A percentile compares a stretch with the other conserved stretches of the same genome.
These are phyloP conservation scores for Cyprinodon tularosa DNA, from an alignment of 2,113 vertebrate genomes.

Conservation along the genomic window DNA sequence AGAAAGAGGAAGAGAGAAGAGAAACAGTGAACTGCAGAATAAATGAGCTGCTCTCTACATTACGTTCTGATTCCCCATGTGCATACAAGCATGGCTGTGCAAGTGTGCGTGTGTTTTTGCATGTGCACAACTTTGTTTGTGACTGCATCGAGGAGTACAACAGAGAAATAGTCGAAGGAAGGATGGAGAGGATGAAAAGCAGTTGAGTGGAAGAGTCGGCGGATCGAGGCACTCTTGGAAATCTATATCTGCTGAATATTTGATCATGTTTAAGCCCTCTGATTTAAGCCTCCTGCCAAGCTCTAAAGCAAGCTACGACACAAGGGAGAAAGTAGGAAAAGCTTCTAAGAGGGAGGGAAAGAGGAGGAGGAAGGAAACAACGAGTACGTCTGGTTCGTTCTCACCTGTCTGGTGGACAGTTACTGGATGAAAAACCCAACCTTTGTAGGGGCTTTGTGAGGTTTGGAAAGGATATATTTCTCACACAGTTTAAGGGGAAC, in stretches of 20 bases:
- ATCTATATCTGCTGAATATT: slow-evolving; percentile 80
- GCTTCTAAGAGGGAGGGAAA: slow-evolving; percentile 18
- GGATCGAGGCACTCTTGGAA: slow-evolving; percentile 67
- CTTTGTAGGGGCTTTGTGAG: background rate
- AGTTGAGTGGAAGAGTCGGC: slow-evolving; percentile 51
- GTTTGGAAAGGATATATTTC: background rate
- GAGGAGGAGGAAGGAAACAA: background rate
- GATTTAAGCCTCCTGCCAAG: slow-evolving; percentile 67
- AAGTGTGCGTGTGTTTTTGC: background rate
- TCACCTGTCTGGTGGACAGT: background rate
- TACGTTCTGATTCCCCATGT: slow-evolving; percentile 47
- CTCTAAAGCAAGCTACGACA: slow-evolving; percentile 40
- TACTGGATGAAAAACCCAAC: background rate
- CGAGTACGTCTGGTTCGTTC: background rate
- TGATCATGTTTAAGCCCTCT: slow-evolving; percentile 72
- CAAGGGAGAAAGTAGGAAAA: slow-evolving; percentile 35
- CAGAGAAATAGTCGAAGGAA: slow-evolving; percentile 13
- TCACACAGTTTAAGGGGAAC: background rate
- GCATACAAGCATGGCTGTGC: slow-evolving; percentile 22
- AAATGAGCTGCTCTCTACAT: slow-evolving; percentile 60
- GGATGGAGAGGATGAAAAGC: slow-evolving; percentile 36
- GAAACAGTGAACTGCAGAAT: slow-evolving; percentile 60
- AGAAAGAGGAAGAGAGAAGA: slow-evolving; percentile 38
- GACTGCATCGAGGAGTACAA: slow-evolving; percentile 25
- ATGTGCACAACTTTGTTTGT: slow-evolving; percentile 31